Percentiles rank a stretch among this genome's conserved stretches.
These are phyloP conservation scores for Deroptyus accipitrinus DNA, from an alignment of 2,113 vertebrate genomes.

Conservation along the genomic window DNA sequence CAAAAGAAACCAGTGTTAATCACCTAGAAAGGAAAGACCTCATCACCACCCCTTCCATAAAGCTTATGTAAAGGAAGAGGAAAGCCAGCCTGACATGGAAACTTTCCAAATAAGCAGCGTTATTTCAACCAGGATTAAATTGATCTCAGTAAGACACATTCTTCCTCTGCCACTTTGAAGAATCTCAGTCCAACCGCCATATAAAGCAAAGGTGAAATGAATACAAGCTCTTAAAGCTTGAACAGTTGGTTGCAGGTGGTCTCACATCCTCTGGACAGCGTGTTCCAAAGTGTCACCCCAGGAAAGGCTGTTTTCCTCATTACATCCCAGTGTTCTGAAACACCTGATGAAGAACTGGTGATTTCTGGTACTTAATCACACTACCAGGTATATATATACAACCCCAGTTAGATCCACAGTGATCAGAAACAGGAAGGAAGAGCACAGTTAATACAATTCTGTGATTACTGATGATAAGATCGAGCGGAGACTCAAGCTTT, in stretches of 20 bases:
- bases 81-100: neutral
- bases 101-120: neutral
- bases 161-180: neutral
- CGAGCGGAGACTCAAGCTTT: neutral
- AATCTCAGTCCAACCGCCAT: neutral
- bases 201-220: neutral
- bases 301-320: neutral
- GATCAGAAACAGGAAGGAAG: neutral
- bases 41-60: neutral
- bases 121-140: neutral
- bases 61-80: neutral
- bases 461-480: accelerated
- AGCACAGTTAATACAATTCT: neutral
- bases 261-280: neutral
- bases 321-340: neutral
- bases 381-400: neutral
- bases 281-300: accelerated
- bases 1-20: neutral
- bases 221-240: neutral
- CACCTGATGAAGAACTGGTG: neutral
- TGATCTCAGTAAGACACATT: neutral
- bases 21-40: neutral
- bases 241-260: neutral
- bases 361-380: neutral
- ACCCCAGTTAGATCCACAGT: accelerated